Percentiles rank a stretch among this genome's conserved stretches.
phyloP scores from a whole-genome alignment of 2,113 vertebrate genomes.

The Cololabis saira region DNA sequence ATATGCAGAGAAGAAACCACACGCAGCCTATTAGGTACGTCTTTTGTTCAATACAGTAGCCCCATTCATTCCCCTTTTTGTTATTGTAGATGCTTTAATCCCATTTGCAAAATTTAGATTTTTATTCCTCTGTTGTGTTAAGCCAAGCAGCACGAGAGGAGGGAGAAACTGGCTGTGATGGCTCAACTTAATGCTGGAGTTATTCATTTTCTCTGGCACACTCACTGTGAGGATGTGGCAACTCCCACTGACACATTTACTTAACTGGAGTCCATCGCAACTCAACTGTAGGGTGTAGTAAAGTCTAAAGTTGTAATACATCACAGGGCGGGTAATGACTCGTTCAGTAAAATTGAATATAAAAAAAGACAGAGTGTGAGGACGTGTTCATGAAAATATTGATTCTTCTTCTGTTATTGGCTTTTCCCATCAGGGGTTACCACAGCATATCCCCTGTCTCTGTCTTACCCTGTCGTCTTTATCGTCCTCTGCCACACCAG shows the following conservation, averaged over 20 bases:
- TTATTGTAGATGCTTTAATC: conserved; percentile 67
- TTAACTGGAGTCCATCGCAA: conserved; percentile 55
- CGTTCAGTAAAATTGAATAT: no score
- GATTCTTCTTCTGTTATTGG: no score
- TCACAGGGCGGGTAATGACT: no score
- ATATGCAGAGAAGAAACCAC: conserved; percentile 63
- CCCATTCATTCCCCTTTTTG: conserved; percentile 64
- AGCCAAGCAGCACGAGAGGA: conserved; percentile 9
- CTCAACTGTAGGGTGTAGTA: conserved; percentile 13
- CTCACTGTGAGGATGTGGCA: conserved; percentile 48
- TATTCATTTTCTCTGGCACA: conserved; percentile 60
- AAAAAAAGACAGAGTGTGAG: no score
- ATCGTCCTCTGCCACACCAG: no score
- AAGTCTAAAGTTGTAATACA: background rate
- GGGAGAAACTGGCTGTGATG: conserved; percentile 59
- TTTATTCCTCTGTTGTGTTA: conserved; percentile 57
- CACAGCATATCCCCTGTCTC: no score
- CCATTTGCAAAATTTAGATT: conserved; percentile 69
- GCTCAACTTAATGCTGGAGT: conserved; percentile 55
- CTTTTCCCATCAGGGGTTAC: no score
- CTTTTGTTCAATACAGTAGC: conserved; percentile 67
- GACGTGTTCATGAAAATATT: no score
- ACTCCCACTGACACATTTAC: conserved; percentile 54
- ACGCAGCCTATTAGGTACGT: conserved; percentile 63
- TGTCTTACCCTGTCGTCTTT: no score